Conservation (phyloP, 2,113 vertebrate species). For the Sylvietta virens region DNA sequence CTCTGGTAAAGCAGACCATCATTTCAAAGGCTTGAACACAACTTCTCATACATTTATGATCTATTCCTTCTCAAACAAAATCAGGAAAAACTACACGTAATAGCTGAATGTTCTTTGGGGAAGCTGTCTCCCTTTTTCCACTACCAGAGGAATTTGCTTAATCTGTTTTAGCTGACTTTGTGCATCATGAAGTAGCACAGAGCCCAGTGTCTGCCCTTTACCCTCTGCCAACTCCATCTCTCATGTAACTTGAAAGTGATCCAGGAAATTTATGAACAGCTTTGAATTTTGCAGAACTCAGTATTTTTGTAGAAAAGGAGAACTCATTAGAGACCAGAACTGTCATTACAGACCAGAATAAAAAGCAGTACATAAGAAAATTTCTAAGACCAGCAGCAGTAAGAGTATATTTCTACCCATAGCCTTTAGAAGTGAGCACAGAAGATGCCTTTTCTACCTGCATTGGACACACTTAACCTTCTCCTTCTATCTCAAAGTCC, state of each 20-base stretch:
- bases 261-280: not conserved
- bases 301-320: not conserved
- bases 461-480: not conserved
- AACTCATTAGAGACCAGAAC: not conserved
- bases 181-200: not conserved
- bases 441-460: not conserved
- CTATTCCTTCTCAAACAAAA: not conserved
- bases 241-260: not conserved
- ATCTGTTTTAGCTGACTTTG: not conserved
- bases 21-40: not conserved
- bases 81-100: not conserved
- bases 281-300: not conserved
- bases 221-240: not conserved
- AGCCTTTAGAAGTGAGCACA: not conserved
- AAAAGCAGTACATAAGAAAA: not conserved
- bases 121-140: slow-evolving; percentile 1
- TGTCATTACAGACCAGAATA: not conserved
- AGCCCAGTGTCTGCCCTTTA: not conserved
- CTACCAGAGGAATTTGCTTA: not conserved
- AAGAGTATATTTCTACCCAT: not conserved
- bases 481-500: not conserved
- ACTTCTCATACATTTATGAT: not conserved
- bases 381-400: not conserved
- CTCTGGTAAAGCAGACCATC: fast-evolving
- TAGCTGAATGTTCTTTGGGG: not conserved